These are phyloP conservation scores for Apostichopus californicus DNA, from an alignment of 35 echinoderm and acorn worm species.

Conservation along the genomic window DNA sequence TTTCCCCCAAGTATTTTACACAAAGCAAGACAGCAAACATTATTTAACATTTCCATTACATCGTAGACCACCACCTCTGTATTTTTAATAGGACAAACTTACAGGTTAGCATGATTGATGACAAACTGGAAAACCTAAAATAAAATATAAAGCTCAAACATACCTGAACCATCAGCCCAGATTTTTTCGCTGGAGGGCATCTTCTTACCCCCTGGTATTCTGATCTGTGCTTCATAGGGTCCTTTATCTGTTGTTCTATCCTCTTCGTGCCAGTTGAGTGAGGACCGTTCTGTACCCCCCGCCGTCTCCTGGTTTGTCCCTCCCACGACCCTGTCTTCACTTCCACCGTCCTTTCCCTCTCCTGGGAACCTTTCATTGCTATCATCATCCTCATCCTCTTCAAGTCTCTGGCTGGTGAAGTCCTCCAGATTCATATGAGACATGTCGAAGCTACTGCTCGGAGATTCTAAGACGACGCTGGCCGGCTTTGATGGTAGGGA, in stretches of 20 bases:
- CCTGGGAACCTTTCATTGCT: constrained; percentile 16
- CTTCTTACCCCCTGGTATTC: constrained; percentile 16
- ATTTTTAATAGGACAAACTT: no score
- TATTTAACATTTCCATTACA: no score
- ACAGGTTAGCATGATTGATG: no score
- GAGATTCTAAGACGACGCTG: constrained; percentile 9
- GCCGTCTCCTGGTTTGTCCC: no score
- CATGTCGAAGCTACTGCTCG: constrained; percentile 28
- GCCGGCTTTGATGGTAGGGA: constrained; percentile 3
- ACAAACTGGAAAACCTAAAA: no score
- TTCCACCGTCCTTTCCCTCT: constrained; percentile 25
- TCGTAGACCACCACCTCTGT: no score
- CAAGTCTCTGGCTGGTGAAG: constrained; percentile 78
- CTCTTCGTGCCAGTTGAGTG: not conserved
- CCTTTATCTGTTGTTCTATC: not conserved
- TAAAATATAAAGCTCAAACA: no score
- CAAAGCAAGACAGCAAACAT: no score
- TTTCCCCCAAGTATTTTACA: no score
- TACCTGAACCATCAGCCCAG: not conserved
- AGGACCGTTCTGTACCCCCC: not conserved
- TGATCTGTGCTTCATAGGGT: not conserved
- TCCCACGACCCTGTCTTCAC: not conserved
- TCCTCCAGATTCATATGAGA: constrained; percentile 94
- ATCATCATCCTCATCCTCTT: constrained; percentile 54
- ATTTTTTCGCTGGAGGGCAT: constrained; percentile 44